Percentiles rank a stretch among this genome's conserved stretches.
Conservation (phyloP, 1,140 invertebrate genomes). For the Drosophila prosaltans region DNA sequence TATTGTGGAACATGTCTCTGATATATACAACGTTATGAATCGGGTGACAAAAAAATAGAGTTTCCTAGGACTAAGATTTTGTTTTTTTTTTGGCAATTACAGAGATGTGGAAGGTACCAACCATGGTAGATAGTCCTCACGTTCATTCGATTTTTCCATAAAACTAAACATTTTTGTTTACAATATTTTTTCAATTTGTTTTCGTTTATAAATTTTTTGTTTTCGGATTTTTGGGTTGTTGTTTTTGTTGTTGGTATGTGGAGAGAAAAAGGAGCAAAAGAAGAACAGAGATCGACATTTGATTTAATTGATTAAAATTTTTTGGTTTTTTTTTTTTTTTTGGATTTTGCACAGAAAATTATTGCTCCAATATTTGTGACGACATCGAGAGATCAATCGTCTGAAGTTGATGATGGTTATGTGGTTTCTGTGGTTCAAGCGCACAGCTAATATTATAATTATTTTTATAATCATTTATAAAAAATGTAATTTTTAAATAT, state of each 20-base stretch:
- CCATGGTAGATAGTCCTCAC: constrained; percentile 89
- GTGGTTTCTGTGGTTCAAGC: constrained; percentile 28
- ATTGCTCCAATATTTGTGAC: constrained; percentile 56
- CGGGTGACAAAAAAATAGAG: constrained; percentile 46
- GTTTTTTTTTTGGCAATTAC: constrained; percentile 20
- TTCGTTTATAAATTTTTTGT: not conserved
- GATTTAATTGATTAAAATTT: constrained; percentile 32
- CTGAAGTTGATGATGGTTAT: constrained; percentile 23
- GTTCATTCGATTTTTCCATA: constrained; percentile 88
- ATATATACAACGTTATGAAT: constrained; percentile 62
- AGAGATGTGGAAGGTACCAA: constrained; percentile 84
- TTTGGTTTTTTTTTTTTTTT: constrained; percentile 5
- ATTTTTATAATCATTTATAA: not conserved
- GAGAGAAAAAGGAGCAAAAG: constrained; percentile 71
- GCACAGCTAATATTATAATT: constrained; percentile 23
- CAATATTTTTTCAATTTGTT: constrained; percentile 14
- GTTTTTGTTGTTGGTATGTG: constrained; percentile 35
- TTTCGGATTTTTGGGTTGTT: not conserved
- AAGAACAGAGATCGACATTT: constrained; percentile 61
- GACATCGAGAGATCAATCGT: constrained; percentile 24
- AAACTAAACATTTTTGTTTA: constrained; percentile 84
- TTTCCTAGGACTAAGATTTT: constrained; percentile 50
- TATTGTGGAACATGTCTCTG: constrained; percentile 42
- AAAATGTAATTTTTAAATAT: constrained; percentile 26
- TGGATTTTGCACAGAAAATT: constrained; percentile 64